phyloP scores from a whole-genome alignment of 2,888 invertebrate genomes.

The Polyommatus icarus region DNA sequence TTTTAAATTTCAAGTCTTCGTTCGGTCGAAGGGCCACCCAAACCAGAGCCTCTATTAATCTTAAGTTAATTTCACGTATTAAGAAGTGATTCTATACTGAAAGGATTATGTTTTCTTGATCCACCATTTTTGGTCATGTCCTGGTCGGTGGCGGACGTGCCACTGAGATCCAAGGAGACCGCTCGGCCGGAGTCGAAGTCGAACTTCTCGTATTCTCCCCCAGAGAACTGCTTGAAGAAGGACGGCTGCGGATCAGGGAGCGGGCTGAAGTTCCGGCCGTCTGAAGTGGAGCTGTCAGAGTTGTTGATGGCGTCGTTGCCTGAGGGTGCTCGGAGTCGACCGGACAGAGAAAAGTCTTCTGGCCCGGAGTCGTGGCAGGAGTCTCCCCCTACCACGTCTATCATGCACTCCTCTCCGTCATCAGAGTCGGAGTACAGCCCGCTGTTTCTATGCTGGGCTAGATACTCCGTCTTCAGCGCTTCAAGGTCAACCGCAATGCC shows the following conservation, averaged over 20 bases:
- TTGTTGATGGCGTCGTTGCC: constrained; percentile 81
- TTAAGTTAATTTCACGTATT: constrained; percentile 82
- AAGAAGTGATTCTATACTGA: constrained; percentile 93
- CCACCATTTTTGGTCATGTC: constrained; percentile 77
- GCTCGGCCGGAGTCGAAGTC: constrained; percentile 76
- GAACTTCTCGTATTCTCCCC: constrained; percentile 71
- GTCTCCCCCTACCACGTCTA: constrained; percentile 92
- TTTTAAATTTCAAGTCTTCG: background rate
- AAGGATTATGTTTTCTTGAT: constrained; percentile 87
- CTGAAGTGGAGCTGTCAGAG: constrained; percentile 79
- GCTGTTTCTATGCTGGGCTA: constrained; percentile 86
- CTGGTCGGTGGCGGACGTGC: constrained; percentile 69
- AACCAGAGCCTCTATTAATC: constrained; percentile 61
- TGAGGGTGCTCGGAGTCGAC: constrained; percentile 80
- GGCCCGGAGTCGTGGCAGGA: constrained; percentile 85
- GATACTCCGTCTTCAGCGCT: constrained; percentile 91
- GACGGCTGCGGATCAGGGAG: constrained; percentile 71
- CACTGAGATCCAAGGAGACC: constrained; percentile 74
- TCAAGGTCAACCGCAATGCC: constrained; percentile 94
- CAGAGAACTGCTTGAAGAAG: constrained; percentile 70
- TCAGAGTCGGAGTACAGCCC: constrained; percentile 82
- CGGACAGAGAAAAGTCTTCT: constrained; percentile 83
- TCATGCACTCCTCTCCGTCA: constrained; percentile 86
- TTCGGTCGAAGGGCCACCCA: background rate
- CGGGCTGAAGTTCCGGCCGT: constrained; percentile 72